Evolutionary conservation across 1,140 invertebrate genomes (phyloP), one percentile per base, ranked within the genome.

Genomic region (Euura saliciscinereae): DNA sequence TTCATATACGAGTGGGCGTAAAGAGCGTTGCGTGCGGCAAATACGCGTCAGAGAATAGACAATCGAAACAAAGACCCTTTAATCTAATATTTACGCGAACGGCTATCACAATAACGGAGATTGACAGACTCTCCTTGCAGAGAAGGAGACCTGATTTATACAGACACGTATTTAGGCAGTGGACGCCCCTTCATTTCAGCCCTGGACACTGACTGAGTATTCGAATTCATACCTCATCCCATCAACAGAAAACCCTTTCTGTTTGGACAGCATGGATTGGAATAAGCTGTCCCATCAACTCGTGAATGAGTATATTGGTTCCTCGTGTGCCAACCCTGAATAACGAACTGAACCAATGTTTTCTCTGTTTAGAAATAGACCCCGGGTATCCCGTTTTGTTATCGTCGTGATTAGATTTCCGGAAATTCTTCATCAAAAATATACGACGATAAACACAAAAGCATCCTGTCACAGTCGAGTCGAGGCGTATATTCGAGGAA

Each of bases 51-150:
- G 51, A 8, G 10, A 4, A 59, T 59, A 59, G 51, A 59, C 51
- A 59, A 59, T 59, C 51, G 51, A n/a, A 59, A 59, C 51, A 59
- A 59, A 59, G 51, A 59, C 3, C 51, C 51, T 59, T 59, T 59
- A 59, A 59, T 59, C 51, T 59, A 59, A 59, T 59, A 59, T 59
- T 59, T 59, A 59, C 51, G 51, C 51, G 51, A 59, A 59, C 51
- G 51, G 51, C 51, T 59, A 59, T 59, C 51, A 59, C 51, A 59
- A 59, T 59, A 59, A 59, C 51, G 8, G 51, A 59, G 51, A 59
- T n/a, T 59, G 51, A 59, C 51, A 59, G 51, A 59, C 51, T 59
- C 51, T 59, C 46, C n/a, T n/a, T 59, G 8, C 51, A 11, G 51
- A 8, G 13, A 59, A 59, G 6, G 51, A 59, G 13, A 59, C 51